Evolutionary conservation across 2,888 invertebrate species (phyloP), one percentile per base, ranked within the genome.

Genomic region (Tuta absoluta): DNA sequence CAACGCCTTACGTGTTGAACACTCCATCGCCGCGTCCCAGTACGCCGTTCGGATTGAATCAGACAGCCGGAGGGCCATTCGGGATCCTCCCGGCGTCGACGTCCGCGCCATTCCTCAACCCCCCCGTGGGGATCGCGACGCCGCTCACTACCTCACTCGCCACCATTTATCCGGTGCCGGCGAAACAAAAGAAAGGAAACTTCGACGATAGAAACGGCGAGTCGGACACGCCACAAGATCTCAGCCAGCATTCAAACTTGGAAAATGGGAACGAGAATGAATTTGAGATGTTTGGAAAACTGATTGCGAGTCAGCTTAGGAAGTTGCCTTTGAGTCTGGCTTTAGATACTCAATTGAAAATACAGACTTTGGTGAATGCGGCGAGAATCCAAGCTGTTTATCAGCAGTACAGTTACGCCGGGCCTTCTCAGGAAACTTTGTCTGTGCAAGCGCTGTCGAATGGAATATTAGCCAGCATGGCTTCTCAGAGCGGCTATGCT

Each of bases 231-330:
- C 89, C 91, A 23, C 91, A 91, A 72, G 91, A 91, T 74, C 75
- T 91, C 70, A 91, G 90, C 72, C 91, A 91, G 76, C 88, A 89
- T 76, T 83, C 89, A 21, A 87, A 89, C 76, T 82, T 89, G 23
- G 91, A 91, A 69, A 85, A 81, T 68, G 89, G 84, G 37, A 90
- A 87, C 69, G 91, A 91, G 69, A 91, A 91, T 68, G 91, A 91
- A 74, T 91, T 91, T 60, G 91, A 91, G 74, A 91, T 91, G 91
- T 91, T 91, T 68, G 91, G 89, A 45, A 91, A 91, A 75, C 72
- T 91, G 71, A 91, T 91, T 65, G 88, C 91, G 28, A 91, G 90
- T 73, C 91, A 91, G 72, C 73, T 91, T 70, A 77, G 91, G 69
- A 92, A 91, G 76, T 73, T 88, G 73, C 88, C 91, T 45, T 74